These are phyloP conservation scores for Scortum barcoo DNA, from an alignment of 2,113 vertebrate species.

Conservation along the genomic window DNA sequence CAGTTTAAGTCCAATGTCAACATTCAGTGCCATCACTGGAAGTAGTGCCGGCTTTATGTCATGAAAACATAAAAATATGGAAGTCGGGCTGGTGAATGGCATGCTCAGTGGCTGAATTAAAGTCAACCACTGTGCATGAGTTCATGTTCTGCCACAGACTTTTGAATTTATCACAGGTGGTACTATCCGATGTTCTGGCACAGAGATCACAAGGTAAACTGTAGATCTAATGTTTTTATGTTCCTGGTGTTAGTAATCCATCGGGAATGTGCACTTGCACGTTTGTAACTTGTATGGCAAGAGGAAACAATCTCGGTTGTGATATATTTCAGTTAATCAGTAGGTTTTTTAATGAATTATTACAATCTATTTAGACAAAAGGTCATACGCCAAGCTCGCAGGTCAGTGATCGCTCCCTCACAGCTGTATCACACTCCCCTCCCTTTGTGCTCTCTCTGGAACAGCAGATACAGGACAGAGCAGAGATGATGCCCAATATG, in stretches of 20 bases:
- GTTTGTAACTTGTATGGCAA: no score
- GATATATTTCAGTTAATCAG: background rate
- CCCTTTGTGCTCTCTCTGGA: background rate
- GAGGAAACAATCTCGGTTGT: background rate
- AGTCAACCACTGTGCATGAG: no score
- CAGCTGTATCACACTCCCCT: background rate
- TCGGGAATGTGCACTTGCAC: no score
- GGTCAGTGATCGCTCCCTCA: background rate
- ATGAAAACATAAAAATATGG: no score
- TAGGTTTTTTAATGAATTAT: conserved; percentile 12
- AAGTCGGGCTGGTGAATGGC: no score
- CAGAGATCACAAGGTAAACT: background rate
- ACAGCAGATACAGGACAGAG: background rate
- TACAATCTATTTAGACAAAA: conserved; percentile 4
- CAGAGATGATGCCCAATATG: conserved; percentile 2
- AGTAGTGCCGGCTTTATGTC: no score
- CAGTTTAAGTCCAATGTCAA: no score
- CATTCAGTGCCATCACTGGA: no score
- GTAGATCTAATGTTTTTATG: no score
- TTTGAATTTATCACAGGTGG: fast-evolving
- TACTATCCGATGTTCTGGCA: background rate
- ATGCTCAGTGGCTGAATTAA: no score
- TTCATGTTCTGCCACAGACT: no score
- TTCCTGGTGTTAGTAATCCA: no score
- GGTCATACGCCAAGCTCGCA: background rate